Evolutionary conservation across 2,113 vertebrate species (phyloP), one percentile per base, ranked within the genome.

Genomic region (Cheirogaleus medius): DNA sequence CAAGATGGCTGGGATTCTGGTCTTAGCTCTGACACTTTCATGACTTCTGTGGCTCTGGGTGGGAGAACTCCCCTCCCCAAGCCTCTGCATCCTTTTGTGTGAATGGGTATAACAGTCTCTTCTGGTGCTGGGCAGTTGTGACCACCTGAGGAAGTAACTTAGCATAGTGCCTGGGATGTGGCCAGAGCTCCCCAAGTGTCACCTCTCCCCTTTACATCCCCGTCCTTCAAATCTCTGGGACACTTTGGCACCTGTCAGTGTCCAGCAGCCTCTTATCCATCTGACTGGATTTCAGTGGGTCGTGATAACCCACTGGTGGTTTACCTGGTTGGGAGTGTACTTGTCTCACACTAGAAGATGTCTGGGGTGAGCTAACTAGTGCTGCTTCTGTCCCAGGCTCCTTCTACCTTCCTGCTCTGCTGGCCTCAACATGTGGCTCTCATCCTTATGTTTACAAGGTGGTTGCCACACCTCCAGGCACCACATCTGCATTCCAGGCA

Each of bases 111-210:
- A 15, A 2, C 3, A 21, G 3, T 3, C 60, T 63, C 25, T 63
- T 63, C 1, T 1, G 44, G 66, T 14, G 23, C 8, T 25, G 3
- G 17, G 64, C 6, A 5, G 21, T 1, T 32, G 56, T 20, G 71
- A 18, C 13, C n/a, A 8, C 25, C 15, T 15, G 32, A 2, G 21
- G 83, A 10, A 25, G 3, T 6, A 34, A 25, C 5, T 47, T 27
- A 12, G 64, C 21, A 21, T 7, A 14, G 69, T 5, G 66, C 37
- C 34, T 20, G 56, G 37, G 47, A 10, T 2, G 32, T 34, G 23
- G 58, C 12, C 2, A 3, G 4, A 1, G 29, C 25, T 44, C 47
- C 56, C 44, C 25, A 3, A 0, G 23, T 3, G 8, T 10, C 6
- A 0, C 32, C 13, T 7, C 5, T 44, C 7, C 18, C 21, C 21